Evolutionary conservation across 1,140 invertebrate species (phyloP).

Genomic region (Lordiphosa collinella): DNA sequence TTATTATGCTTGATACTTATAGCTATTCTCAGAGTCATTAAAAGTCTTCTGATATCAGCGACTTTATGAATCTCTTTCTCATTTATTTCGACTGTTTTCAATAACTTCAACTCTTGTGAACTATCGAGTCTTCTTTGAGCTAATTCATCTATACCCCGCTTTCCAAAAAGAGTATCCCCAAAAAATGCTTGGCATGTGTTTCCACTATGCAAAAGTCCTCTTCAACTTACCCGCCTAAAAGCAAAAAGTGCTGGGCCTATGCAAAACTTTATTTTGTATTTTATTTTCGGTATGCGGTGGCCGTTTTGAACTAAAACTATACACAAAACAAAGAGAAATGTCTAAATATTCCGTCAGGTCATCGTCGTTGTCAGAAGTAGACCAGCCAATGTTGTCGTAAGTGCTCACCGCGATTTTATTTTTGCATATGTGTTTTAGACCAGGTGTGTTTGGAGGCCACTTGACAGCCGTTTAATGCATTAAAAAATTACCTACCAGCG

Average conservation of each 20-base stretch:
- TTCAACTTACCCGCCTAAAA: constrained; percentile 1
- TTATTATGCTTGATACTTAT: no score
- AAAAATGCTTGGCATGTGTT: constrained; percentile 29
- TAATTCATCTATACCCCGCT: neutral
- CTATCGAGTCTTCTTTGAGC: no score
- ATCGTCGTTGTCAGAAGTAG: constrained; percentile 12
- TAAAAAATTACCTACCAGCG: constrained; percentile 61
- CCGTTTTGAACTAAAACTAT: constrained; percentile 34
- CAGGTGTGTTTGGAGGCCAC: constrained; percentile 46
- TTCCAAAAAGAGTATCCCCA: constrained; percentile 11
- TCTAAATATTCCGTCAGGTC: constrained; percentile 46
- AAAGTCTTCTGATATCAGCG: no score
- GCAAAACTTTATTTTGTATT: constrained; percentile 6
- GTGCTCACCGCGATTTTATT: constrained; percentile 42
- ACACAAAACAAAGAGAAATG: constrained; percentile 31
- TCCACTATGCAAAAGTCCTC: constrained; percentile 2
- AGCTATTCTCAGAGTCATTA: no score
- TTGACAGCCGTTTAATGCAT: constrained; percentile 73
- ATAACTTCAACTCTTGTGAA: no score
- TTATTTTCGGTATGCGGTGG: constrained; percentile 24
- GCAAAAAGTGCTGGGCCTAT: constrained; percentile 22
- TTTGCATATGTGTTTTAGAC: constrained; percentile 19
- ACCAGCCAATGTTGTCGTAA: constrained; percentile 21
- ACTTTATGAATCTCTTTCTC: no score
- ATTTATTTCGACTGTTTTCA: no score